Evolutionary conservation across 2,888 invertebrate genomes (phyloP).

Genomic region (Glomeris marginata): DNA sequence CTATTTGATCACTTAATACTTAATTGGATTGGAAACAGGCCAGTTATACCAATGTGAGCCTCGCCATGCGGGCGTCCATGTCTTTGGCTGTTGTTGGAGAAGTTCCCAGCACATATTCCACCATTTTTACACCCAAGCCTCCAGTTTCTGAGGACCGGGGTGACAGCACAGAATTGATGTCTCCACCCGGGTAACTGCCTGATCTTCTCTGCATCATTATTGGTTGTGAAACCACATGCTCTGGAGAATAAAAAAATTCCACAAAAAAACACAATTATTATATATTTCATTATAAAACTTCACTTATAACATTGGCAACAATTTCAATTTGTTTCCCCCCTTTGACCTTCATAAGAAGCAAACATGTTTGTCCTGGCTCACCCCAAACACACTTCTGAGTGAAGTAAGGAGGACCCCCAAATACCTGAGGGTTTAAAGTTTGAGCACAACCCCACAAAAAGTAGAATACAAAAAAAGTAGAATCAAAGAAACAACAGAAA

Average conservation of each 20-base stretch:
- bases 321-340: too few relatives aligned
- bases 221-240: slow-evolving; percentile 52
- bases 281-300: too few relatives aligned
- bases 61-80: slow-evolving; percentile 49
- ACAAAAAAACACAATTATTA: slow-evolving; percentile 5
- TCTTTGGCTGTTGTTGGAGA: slow-evolving; percentile 74
- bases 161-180: slow-evolving; percentile 40
- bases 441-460: too few relatives aligned
- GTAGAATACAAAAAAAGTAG: too few relatives aligned
- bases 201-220: slow-evolving; percentile 45
- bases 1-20: not conserved
- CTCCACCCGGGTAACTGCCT: slow-evolving; percentile 26
- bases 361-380: too few relatives aligned
- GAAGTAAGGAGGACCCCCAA: too few relatives aligned
- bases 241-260: too few relatives aligned
- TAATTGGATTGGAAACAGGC: not conserved
- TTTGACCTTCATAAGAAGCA: slow-evolving; percentile 11
- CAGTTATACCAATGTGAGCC: slow-evolving; percentile 38
- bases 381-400: too few relatives aligned
- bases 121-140: slow-evolving; percentile 93
- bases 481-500: too few relatives aligned
- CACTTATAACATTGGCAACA: too few relatives aligned
- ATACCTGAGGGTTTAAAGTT: too few relatives aligned
- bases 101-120: slow-evolving; percentile 89
- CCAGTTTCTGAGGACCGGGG: slow-evolving; percentile 68